Evolutionary conservation across 2,797 vertebrate species (phyloP), one percentile per base, ranked within the genome.

Genomic region (Acestrorhynchus altus): DNA sequence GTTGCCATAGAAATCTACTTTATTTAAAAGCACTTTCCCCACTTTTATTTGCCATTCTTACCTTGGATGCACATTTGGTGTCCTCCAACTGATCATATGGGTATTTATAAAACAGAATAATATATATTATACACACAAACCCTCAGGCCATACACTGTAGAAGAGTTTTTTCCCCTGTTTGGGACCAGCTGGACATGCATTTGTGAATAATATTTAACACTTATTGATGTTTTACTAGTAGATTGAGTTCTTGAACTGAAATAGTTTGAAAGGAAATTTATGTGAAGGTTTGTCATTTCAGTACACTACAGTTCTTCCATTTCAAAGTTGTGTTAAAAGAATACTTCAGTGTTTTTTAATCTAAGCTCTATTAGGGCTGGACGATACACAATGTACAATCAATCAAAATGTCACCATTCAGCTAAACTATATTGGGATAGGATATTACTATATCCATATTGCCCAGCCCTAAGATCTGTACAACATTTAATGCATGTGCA

Each of bases 231-330:
- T 56, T 13, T 56, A 26, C 12, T 13, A 4, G 54, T 24, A 13
- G 8, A 24, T 24, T 18, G n/a, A 22, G 6, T 26, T 56, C 20
- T 56, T 12, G 22, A 26, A 26, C 56, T 28, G 57, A 13, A 42
- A 12, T 20, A 10, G 1, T n/a, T 35, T 35, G 6, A 35, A 35
- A 6, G 31, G 2, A 35, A 2, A 35, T 35, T 28, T 44, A 31
- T 60, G 13, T 60, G 5, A 35, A 28, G 57, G 4, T 12, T 42
- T 5, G 26, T 24, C 18, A 59, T 75, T 59, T 57, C 52, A 59
- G 42, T 24, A 49, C 65, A 60, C 46, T 35, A n/a, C 10, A 22
- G 42, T 68, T 60, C 40, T 49, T 65, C n/a, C n/a, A 49, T 76
- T 49, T 68, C 42, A 52, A n/a, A 59, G 4, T 8, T 22, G 39